Evolutionary conservation across 2,888 invertebrate species (phyloP).

Genomic region (Sphaerophoria rueppellii): DNA sequence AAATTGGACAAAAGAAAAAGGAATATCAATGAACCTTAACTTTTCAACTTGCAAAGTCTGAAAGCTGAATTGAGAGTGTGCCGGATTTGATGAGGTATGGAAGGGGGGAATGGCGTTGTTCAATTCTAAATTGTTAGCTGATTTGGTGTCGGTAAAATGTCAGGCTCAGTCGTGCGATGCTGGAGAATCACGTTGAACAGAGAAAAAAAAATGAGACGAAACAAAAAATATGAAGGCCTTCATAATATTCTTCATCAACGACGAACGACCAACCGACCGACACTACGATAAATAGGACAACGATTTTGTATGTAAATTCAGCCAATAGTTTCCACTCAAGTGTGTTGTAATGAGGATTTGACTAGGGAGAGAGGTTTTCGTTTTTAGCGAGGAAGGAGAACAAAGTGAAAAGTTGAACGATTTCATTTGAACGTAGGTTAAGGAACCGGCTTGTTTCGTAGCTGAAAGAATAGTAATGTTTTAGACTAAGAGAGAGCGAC

Average conservation of each 20-base stretch:
- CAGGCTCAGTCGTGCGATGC: slow-evolving; percentile 59
- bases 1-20: slow-evolving; percentile 39
- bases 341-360: slow-evolving; percentile 28
- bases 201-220: not conserved
- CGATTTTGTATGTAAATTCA: slow-evolving; percentile 41
- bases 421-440: not conserved
- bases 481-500: not conserved
- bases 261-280: not conserved
- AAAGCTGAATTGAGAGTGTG: slow-evolving; percentile 38
- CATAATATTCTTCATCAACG: not conserved
- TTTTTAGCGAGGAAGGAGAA: too few species aligned
- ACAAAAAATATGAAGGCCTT: slow-evolving; percentile 19
- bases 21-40: slow-evolving; percentile 66
- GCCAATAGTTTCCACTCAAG: slow-evolving; percentile 46
- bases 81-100: not conserved
- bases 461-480: slow-evolving; percentile 29
- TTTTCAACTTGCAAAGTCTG: slow-evolving; percentile 56
- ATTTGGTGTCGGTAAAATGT: slow-evolving; percentile 60
- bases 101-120: too few species aligned
- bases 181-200: slow-evolving; percentile 23
- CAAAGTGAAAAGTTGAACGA: too few species aligned
- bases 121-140: slow-evolving; percentile 56
- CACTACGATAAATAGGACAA: slow-evolving; percentile 27
- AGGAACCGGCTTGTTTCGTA: slow-evolving; percentile 46
- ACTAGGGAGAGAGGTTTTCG: not conserved